Evolutionary conservation across 2,113 vertebrate genomes (phyloP), one percentile per base, ranked within the genome.

Genomic region (Himantopus leucocephalus): DNA sequence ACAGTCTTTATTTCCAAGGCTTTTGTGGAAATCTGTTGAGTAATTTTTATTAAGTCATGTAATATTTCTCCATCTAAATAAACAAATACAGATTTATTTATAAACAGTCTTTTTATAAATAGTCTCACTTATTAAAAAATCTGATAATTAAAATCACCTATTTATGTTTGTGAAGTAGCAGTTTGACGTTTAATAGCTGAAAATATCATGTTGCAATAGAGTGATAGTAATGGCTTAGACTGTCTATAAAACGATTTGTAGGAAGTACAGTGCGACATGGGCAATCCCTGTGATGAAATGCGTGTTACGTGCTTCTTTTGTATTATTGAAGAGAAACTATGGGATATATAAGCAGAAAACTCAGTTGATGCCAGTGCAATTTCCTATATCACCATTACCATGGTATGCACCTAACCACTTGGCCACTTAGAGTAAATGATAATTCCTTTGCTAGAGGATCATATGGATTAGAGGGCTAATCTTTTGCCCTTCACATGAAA

Each of bases 261-360:
- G 4, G 21, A 79, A 75, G 19, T 73, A 43, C 26, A 39, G 24
- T 50, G 34, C 11, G 27, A 34, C 4, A 11, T 35, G 39, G 53
- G 18, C 6, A 43, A 88, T 60, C 10, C 6, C 8, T 66, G 30
- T 53, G 35, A 34, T 66, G 39, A 92, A 86, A 50, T 68, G 9
- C 20, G 5, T 35, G 12, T 35, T 88, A 63, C 1, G 0, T 1
- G 1, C 15, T 41, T 14, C 26, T 71, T 34, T 12, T 78, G 26
- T 73, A 3, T n/a, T 90, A 58, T 18, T 2, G 3, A 88, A 56
- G 30, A 84, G 34, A 74, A 89, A 62, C 22, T 62, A 35, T 37
- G n/a, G 30, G 8, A 60, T 34, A 14, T 5, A 30, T 30, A 73
- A 94, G 8, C 21, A 79, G 58, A 76, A 94, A 88, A 60, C 24